A percentile compares a stretch with the other conserved stretches of the same genome.
These are phyloP conservation scores for Protomyctophum bolini DNA, from an alignment of 2,113 vertebrate genomes.

Conservation along the genomic window DNA sequence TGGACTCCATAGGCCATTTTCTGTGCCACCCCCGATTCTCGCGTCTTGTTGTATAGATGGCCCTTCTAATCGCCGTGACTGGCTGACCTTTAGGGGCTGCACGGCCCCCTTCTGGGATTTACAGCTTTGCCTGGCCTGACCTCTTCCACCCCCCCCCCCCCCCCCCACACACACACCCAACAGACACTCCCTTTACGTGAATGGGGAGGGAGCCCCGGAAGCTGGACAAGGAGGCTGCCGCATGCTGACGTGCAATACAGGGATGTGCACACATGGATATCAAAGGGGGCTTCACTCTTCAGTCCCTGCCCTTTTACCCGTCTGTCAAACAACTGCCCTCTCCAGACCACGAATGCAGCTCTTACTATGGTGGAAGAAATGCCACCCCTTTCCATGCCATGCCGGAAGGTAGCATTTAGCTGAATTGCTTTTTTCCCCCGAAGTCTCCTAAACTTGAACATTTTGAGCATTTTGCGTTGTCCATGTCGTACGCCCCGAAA, in stretches of 20 bases:
- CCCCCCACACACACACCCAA: constrained; percentile 59
- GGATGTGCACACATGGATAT: no score
- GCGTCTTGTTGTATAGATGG: constrained; percentile 53
- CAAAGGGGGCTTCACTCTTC: no score
- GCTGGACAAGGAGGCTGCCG: constrained; percentile 48
- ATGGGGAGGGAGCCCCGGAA: constrained; percentile 26
- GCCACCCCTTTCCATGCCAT: no score
- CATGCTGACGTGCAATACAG: constrained; percentile 26
- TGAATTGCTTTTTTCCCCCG: no score
- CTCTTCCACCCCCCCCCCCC: constrained; percentile 43
- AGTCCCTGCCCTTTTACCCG: no score
- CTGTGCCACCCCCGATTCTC: constrained; percentile 66
- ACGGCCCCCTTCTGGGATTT: constrained; percentile 71
- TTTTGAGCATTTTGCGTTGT: no score
- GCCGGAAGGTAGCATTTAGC: no score
- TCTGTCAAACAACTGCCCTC: no score
- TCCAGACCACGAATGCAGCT: no score
- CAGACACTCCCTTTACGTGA: constrained; percentile 68
- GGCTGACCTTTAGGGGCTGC: constrained; percentile 68
- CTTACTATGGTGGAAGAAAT: no score
- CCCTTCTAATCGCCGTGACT: constrained; percentile 72
- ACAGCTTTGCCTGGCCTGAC: constrained; percentile 76
- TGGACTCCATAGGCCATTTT: constrained; percentile 37
- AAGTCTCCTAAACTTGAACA: no score
- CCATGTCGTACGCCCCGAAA: no score